Evolutionary conservation across 2,888 invertebrate species (phyloP).

Genomic region (Teleogryllus oceanicus): DNA sequence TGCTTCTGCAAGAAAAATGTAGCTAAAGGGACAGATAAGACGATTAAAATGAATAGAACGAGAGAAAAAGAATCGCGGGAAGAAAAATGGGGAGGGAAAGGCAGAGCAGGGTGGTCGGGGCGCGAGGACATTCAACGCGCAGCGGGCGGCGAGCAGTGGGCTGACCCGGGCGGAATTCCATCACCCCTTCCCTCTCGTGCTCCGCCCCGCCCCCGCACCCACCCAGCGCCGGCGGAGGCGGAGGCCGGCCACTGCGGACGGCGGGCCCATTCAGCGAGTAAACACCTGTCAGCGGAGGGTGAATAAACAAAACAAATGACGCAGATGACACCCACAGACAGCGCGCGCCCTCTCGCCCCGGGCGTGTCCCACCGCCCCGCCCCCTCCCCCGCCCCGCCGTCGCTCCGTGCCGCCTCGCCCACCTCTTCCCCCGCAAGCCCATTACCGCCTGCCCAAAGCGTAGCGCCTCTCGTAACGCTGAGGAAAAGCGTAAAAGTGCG

Average conservation of each 20-base stretch:
- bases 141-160: no score
- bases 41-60: background rate
- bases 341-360: background rate
- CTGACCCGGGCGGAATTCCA: no score
- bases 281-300: constrained; percentile 7
- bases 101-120: background rate
- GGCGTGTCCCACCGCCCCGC: background rate
- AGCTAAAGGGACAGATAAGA: background rate
- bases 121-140: no score
- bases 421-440: background rate
- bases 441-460: background rate
- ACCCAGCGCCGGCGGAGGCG: background rate
- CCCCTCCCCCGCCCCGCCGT: background rate
- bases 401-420: background rate
- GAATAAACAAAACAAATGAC: constrained; percentile 6
- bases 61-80: background rate
- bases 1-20: background rate
- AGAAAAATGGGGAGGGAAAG: background rate
- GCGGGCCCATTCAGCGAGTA: background rate
- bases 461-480: background rate
- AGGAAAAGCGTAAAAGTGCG: no score
- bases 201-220: background rate
- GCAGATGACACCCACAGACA: constrained; percentile 18
- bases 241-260: no score
- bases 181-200: background rate